Evolutionary conservation across 2,797 vertebrate species (phyloP), one percentile per base, ranked within the genome.

Genomic region (Acipenser transmontanus): DNA sequence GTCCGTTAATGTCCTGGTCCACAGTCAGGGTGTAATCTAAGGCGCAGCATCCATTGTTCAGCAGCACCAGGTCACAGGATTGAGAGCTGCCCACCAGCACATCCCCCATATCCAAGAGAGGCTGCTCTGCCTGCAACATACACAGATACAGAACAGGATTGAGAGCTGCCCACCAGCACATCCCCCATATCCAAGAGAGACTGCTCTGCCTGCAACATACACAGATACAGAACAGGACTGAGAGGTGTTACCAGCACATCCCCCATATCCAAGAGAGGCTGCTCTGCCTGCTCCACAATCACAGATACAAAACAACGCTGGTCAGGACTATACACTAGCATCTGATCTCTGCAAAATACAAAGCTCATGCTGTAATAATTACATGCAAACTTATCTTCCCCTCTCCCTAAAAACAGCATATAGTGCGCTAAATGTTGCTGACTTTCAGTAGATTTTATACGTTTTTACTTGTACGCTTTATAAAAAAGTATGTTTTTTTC

Each of bases 11-110:
- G 1, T 0, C 78, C 78, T 95, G 94, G 62, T 93, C 80, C 57
- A 94, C 88, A 1, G 73, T 81, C 59, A 98, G 84, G 67, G 69
- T 68, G 66, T 95, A 95, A 62, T 81, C 81, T 69, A 98, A 74
- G 9, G 88, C 52, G 70, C 94, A 97, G 69, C 82, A 78, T 47
- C 93, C 88, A 1, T 86, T 80, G 64, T 99, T 99, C 49, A 92
- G 73, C 1, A 99, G 78, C 17, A 84, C 83, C 73, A 99, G 7
- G 6, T 82, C 75, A 76, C 85, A 74, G 47, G 86, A 85, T 71
- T 83, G 79, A 65, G 54, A 76, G 71, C 81, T 82, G 76, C 93
- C 92, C 74, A 96, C 84, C 61, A 94, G 69, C 65, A 93, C 0
- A n/a, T 82, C 82, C 56, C 92, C 94, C 49, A 95, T 77, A 70